phyloP scores from a whole-genome alignment of 2,113 vertebrate species.

The Climacteris rufus region DNA sequence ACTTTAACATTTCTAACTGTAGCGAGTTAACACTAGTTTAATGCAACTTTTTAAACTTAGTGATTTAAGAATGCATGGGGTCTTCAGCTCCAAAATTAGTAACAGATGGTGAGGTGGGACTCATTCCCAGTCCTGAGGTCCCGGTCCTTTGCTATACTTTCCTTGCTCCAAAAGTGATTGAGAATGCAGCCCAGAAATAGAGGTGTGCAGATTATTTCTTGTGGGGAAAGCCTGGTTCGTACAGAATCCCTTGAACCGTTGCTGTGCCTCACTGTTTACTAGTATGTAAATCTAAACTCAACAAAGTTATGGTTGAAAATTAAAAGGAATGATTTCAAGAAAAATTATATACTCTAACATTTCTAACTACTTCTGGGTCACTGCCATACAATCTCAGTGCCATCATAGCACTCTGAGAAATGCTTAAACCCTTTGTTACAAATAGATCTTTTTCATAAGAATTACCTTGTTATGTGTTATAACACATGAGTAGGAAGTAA shows the following conservation, averaged over 20 bases:
- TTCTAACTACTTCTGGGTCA: background rate
- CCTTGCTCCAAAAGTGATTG: conserved; percentile 48
- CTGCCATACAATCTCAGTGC: background rate
- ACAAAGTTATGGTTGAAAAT: background rate
- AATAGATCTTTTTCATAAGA: background rate
- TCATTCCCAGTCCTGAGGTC: conserved; percentile 61
- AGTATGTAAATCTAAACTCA: background rate
- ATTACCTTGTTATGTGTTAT: background rate
- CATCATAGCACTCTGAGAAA: background rate
- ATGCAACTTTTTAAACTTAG: conserved; percentile 39
- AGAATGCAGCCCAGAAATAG: conserved; percentile 52
- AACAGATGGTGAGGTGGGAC: conserved; percentile 69
- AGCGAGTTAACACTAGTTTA: conserved; percentile 35
- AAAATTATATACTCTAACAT: background rate
- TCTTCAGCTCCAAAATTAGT: conserved; percentile 64
- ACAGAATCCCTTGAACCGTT: conserved; percentile 13
- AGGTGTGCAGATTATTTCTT: conserved; percentile 47
- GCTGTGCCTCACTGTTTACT: background rate
- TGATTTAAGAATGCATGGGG: conserved; percentile 62
- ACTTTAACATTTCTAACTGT: conserved; percentile 15
- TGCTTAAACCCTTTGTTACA: background rate
- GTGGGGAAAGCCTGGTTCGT: background rate
- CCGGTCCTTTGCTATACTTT: conserved; percentile 49
- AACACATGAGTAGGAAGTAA: background rate
- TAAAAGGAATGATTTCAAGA: background rate